phyloP scores from a whole-genome alignment of 2,797 vertebrate genomes.

The Rhynchonycteris naso region DNA sequence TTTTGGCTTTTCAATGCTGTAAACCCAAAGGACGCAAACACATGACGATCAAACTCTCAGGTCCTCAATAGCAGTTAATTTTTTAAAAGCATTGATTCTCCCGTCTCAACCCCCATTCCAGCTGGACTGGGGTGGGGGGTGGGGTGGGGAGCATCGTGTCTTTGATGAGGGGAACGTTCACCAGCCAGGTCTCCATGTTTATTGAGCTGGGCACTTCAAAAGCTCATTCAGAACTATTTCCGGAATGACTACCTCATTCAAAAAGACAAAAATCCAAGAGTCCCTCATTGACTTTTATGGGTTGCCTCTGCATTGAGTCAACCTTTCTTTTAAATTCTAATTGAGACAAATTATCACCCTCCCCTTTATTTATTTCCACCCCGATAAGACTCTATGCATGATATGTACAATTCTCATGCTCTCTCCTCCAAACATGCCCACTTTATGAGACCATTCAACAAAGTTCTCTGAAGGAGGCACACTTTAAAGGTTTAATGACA shows the following conservation, averaged over 20 bases:
- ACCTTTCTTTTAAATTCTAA: constrained; percentile 33
- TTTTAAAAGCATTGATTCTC: not conserved
- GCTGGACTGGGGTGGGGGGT: not conserved
- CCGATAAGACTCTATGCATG: not conserved
- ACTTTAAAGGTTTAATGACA: constrained; percentile 49
- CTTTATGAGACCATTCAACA: not conserved
- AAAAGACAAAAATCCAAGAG: constrained; percentile 37
- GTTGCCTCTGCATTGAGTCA: not conserved
- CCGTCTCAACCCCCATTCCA: not conserved
- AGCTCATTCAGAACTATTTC: not conserved
- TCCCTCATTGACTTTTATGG: not conserved
- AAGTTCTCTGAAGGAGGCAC: not conserved
- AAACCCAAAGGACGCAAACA: constrained; percentile 79
- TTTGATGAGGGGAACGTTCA: not conserved
- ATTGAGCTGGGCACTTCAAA: constrained; percentile 26
- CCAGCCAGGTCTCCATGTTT: not conserved
- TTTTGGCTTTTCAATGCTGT: constrained; percentile 98
- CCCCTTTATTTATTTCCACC: not conserved
- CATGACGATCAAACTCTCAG: constrained; percentile 45
- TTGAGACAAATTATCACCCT: not conserved
- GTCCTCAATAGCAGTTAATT: constrained; percentile 1
- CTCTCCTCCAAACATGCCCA: not conserved
- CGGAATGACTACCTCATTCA: not conserved
- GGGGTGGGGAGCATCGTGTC: not conserved
- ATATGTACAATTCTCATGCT: not conserved